These are phyloP conservation scores for Poeciliopsis gracilis DNA, from an alignment of 2,797 vertebrate species.

Conservation along the genomic window DNA sequence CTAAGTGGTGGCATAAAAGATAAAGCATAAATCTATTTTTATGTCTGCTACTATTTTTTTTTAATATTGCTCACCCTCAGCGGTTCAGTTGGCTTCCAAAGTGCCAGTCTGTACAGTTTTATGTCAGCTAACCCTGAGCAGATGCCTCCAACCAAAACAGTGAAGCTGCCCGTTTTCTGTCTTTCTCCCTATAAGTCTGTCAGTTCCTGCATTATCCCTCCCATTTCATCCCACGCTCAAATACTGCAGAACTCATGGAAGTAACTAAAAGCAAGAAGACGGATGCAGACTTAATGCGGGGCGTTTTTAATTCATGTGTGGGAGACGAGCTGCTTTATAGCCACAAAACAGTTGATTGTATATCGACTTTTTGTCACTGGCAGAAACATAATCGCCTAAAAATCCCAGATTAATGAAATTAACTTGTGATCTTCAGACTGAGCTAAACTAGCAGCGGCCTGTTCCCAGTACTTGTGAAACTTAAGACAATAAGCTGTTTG, in stretches of 20 bases:
- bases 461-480: conserved; percentile 12
- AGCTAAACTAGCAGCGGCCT: background rate
- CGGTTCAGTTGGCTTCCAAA: conserved; percentile 63
- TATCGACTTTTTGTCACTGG: background rate
- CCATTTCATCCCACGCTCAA: conserved; percentile 22
- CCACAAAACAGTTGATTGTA: background rate
- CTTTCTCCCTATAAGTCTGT: conserved; percentile 15
- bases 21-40: conserved; percentile 65
- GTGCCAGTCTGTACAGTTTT: conserved; percentile 50
- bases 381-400: background rate
- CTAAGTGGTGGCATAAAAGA: conserved; percentile 38
- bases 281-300: background rate
- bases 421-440: background rate
- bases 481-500: conserved; percentile 11
- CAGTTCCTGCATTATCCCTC: conserved; percentile 11
- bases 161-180: conserved; percentile 24
- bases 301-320: background rate
- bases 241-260: conserved; percentile 1
- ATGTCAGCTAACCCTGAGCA: conserved; percentile 51
- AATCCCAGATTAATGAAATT: conserved; percentile 1
- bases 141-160: conserved; percentile 54
- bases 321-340: background rate
- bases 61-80: conserved; percentile 53
- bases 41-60: conserved; percentile 37
- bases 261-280: conserved; percentile 5